A percentile compares a stretch with the other conserved stretches of the same genome.
Evolutionary conservation across 2,888 invertebrate species (phyloP).

Genomic region (Bibio marci): DNA sequence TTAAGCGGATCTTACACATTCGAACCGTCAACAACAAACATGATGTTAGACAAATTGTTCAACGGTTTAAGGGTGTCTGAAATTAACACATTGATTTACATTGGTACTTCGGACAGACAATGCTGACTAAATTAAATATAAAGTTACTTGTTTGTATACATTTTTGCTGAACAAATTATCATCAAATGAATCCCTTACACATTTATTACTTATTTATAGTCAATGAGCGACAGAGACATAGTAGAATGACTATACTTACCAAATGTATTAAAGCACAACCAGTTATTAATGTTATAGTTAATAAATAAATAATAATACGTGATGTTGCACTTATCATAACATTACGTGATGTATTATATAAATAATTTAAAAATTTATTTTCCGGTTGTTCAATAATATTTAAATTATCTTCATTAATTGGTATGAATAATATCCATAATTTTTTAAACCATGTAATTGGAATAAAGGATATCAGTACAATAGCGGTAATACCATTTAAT

Average conservation of each 20-base stretch:
- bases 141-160: too few species aligned
- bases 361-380: constrained; percentile 32
- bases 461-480: constrained; percentile 39
- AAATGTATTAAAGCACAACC: constrained; percentile 49
- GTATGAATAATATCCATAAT: constrained; percentile 37
- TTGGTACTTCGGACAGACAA: too few species aligned
- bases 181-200: too few species aligned
- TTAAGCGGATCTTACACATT: too few species aligned
- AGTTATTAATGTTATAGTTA: constrained; percentile 45
- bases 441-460: constrained; percentile 63
- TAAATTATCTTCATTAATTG: constrained; percentile 10
- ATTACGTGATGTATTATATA: constrained; percentile 41
- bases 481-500: constrained; percentile 28
- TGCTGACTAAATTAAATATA: too few species aligned
- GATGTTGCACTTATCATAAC: constrained; percentile 44
- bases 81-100: too few species aligned
- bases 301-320: constrained; percentile 46
- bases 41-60: too few species aligned
- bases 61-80: too few species aligned
- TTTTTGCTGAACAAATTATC: too few species aligned
- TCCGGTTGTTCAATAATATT: constrained; percentile 25
- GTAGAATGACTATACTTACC: constrained; percentile 17
- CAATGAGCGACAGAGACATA: too few species aligned
- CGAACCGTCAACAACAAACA: too few species aligned
- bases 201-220: too few species aligned